Evolutionary conservation across 2,888 invertebrate species (phyloP), one percentile per base, ranked within the genome.

Genomic region (Drosophila longiperda): DNA sequence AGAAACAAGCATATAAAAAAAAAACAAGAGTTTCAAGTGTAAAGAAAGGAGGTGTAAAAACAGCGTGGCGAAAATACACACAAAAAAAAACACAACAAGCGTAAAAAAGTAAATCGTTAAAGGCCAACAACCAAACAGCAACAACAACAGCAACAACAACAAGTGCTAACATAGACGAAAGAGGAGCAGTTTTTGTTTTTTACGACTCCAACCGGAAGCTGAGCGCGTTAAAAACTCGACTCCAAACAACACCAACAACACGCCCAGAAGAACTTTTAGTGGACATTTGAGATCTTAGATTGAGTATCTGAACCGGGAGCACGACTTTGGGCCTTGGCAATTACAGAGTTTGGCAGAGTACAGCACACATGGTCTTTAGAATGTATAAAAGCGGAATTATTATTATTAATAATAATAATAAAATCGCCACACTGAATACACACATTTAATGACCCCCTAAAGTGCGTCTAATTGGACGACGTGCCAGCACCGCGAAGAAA

Each of bases 121-220:
- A 81, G 68, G 42, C 72, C 54, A 78, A 78, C 77, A 69, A 38
- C 55, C 62, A 65, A 45, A 57, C 42, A 61, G 11, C 49, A 40
- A 9, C 53, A 34, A n/a, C 42, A 32, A 49, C 26, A 59, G 48
- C 38, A 54, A 38, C 64, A 55, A 58, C 57, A 70, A 67, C 74
- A 61, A 72, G 52, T 58, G 73, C 66, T 62, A 63, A 71, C 65
- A 69, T 67, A 50, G 77, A 59, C 64, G 42, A 69, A 79, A 77
- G 72, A 82, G 65, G 82, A 87, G 86, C 73, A 76, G 48, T 69
- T 87, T 78, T 52, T 38, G 29, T 48, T 62, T 68, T 83, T 83
- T 88, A 83, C 48, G 78, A 61, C 71, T 60, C 45, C 60, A 64
- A 77, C 88, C 86, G 86, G 83, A 83, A 88, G 88, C 74, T 71